Percentiles rank a stretch among this genome's conserved stretches.
Conservation (phyloP, 1,140 invertebrate genomes). For the Anoplolepis gracilipes region DNA sequence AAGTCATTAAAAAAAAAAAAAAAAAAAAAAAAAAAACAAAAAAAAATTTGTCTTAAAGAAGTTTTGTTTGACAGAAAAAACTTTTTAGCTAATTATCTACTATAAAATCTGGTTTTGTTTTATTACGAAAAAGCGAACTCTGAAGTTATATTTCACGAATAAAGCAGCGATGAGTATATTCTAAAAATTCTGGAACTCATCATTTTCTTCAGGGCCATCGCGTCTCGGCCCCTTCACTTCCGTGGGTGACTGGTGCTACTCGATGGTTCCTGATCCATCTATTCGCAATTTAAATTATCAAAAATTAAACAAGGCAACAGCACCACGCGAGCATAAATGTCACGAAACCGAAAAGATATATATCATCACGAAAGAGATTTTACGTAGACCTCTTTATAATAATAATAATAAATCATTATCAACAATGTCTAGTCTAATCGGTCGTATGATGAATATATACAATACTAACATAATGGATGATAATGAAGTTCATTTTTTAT, state of each 20-base stretch:
- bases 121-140: not conserved
- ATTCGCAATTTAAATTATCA: constrained; percentile 9
- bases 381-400: not conserved
- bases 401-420: constrained; percentile 8
- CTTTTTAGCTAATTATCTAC: not conserved
- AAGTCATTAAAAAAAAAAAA: not conserved
- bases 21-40: too few relatives aligned
- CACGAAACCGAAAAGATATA: not conserved
- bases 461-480: not conserved
- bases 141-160: not conserved
- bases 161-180: constrained; percentile 7
- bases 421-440: not conserved
- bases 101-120: not conserved
- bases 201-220: constrained; percentile 32
- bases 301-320: not conserved
- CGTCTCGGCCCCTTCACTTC: constrained; percentile 34
- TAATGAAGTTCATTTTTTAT: constrained; percentile 5
- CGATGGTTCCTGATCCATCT: constrained; percentile 4
- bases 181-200: constrained; percentile 44
- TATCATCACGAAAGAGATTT: not conserved
- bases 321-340: not conserved
- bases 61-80: not conserved
- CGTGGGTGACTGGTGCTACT: constrained; percentile 1
- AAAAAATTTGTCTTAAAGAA: constrained; percentile 10
- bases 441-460: not conserved